Conservation (phyloP, 2,797 vertebrate species). For the Poecilia gillii region DNA sequence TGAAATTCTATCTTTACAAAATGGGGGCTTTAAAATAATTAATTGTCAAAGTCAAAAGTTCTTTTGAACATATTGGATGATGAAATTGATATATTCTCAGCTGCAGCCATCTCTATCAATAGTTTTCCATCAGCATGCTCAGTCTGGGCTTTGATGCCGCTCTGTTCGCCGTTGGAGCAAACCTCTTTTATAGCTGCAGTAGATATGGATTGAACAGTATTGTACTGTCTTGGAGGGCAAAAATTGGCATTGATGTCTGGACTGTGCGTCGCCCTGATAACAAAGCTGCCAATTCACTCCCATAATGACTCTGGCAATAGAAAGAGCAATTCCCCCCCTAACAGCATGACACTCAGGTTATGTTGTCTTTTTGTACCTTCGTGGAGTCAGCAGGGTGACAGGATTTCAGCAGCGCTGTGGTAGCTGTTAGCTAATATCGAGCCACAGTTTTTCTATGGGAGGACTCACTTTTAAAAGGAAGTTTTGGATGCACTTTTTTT, state of each 20-base stretch:
- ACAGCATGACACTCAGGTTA: conserved; percentile 29
- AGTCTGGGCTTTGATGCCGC: conserved; percentile 10
- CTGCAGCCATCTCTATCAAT: conserved; percentile 21
- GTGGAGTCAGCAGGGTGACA: conserved; percentile 17
- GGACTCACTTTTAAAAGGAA: conserved; percentile 27
- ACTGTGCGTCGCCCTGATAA: conserved; percentile 54
- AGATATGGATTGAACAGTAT: conserved; percentile 56
- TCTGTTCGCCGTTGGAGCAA: conserved; percentile 28
- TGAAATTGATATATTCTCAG: background rate
- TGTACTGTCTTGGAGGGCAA: conserved; percentile 64
- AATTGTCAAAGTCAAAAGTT: background rate
- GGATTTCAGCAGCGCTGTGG: conserved; percentile 20
- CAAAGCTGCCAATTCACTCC: conserved; percentile 54
- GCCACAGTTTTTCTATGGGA: conserved; percentile 6
- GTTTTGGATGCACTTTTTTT: conserved; percentile 6
- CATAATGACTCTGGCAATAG: conserved; percentile 44
- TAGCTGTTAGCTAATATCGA: background rate
- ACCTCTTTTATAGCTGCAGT: conserved; percentile 42
- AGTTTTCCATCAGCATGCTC: conserved; percentile 31
- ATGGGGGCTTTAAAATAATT: background rate
- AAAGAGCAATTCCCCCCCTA: conserved; percentile 30
- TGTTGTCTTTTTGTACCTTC: conserved; percentile 29
- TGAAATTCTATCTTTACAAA: background rate
- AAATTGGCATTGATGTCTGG: conserved; percentile 48
- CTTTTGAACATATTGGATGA: background rate